Conservation (phyloP, 2,113 vertebrate genomes). For the Suricata suricatta region DNA sequence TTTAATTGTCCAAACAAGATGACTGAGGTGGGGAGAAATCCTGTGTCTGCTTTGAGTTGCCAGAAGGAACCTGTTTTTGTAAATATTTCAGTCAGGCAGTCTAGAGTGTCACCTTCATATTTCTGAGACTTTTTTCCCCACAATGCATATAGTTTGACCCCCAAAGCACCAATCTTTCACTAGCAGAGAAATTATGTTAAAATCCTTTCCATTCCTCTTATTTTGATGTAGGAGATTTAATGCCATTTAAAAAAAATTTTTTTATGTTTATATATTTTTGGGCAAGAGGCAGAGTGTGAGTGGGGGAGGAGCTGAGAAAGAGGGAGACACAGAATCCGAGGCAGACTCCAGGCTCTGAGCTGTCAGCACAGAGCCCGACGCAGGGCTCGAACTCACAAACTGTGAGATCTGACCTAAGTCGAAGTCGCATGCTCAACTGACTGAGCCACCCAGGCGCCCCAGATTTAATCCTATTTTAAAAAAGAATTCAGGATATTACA, state of each 20-base stretch:
- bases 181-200: not conserved
- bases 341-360: no score
- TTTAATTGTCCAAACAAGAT: not conserved
- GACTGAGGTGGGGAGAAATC: not conserved
- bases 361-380: no score
- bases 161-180: conserved; percentile 15
- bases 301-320: no score
- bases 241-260: not conserved
- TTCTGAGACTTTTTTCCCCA: not conserved
- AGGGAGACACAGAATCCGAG: no score
- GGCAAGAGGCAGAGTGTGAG: no score
- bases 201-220: not conserved
- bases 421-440: no score
- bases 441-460: no score
- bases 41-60: not conserved
- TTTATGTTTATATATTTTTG: no score
- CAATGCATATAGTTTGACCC: not conserved
- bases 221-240: conserved; percentile 34
- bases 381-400: no score
- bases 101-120: not conserved
- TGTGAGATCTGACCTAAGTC: no score
- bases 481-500: not conserved
- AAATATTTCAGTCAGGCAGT: not conserved
- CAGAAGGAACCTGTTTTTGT: not conserved
- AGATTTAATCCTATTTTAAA: not conserved